Evolutionary conservation across 2,888 invertebrate genomes (phyloP).

Genomic region (Leptinotarsa rubiginosa): DNA sequence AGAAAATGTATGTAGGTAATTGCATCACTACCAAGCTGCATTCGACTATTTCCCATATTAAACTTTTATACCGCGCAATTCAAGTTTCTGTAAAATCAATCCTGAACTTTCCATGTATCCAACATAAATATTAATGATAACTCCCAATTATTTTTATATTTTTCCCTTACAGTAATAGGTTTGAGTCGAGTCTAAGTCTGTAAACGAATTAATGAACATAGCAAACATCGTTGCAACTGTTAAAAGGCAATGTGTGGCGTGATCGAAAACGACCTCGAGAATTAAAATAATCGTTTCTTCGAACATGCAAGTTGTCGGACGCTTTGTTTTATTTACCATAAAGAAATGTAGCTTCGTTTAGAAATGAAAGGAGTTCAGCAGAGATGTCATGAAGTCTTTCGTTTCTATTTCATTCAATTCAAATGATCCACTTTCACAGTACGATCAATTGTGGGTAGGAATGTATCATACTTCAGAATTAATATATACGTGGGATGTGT

Average conservation of each 20-base stretch:
- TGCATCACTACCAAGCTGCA: too few species aligned
- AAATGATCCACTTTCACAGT: neutral
- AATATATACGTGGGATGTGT: too few species aligned
- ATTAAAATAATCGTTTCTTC: constrained; percentile 55
- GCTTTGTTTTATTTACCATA: constrained; percentile 43
- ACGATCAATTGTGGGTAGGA: neutral
- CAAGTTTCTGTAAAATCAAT: too few species aligned
- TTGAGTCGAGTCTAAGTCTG: neutral
- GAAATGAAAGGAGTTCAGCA: constrained; percentile 8
- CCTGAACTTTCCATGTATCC: too few species aligned
- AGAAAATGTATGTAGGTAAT: too few species aligned
- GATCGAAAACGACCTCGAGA: constrained; percentile 56
- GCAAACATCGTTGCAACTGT: constrained; percentile 36
- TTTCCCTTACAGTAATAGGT: neutral
- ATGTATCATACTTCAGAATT: neutral
- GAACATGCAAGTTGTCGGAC: constrained; percentile 54
- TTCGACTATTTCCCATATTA: too few species aligned
- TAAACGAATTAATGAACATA: constrained; percentile 7
- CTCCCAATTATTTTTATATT: too few species aligned
- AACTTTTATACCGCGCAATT: too few species aligned
- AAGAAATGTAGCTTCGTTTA: constrained; percentile 11
- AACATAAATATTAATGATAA: too few species aligned
- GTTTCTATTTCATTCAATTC: constrained; percentile 7
- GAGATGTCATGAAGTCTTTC: constrained; percentile 14
- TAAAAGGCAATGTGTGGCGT: constrained; percentile 48